phyloP scores from a whole-genome alignment of 1,140 invertebrate genomes.

The Vollenhovia emeryi region DNA sequence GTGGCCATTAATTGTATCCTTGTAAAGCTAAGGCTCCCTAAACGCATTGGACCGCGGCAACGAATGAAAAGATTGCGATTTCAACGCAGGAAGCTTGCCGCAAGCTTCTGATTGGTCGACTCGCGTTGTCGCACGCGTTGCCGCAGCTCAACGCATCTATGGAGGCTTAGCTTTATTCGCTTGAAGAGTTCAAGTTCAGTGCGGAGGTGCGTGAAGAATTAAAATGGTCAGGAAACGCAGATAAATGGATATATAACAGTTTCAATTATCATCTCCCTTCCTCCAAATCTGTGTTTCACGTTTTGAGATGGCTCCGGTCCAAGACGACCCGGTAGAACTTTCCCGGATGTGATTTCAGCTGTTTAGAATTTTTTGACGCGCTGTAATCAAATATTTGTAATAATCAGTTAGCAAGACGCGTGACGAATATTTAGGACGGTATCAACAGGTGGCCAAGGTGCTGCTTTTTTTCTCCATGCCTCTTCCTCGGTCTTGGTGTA shows the following conservation, averaged over 20 bases:
- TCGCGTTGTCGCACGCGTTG: no score
- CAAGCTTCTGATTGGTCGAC: no score
- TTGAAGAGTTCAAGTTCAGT: not conserved
- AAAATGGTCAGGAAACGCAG: not conserved
- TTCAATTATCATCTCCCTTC: not conserved
- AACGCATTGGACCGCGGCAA: no score
- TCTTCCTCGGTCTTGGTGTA: slow-evolving; percentile 54
- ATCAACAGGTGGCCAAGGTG: slow-evolving; percentile 75
- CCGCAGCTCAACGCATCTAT: no score
- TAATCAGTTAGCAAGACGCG: slow-evolving; percentile 71
- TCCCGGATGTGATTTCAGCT: not conserved
- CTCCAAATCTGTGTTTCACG: not conserved
- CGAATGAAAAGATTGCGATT: no score
- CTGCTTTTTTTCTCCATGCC: slow-evolving; percentile 57
- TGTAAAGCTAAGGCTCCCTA: no score
- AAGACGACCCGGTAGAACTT: not conserved
- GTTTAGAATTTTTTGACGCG: slow-evolving; percentile 20
- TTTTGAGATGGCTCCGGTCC: not conserved
- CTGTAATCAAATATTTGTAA: slow-evolving; percentile 67
- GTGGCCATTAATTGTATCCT: no score
- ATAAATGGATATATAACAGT: not conserved
- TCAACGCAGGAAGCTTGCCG: no score
- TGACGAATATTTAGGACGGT: slow-evolving; percentile 72
- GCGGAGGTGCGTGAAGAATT: not conserved
- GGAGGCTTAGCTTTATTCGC: no score